Evolutionary conservation across 2,113 vertebrate species (phyloP).

Genomic region (Actenoides hombroni): DNA sequence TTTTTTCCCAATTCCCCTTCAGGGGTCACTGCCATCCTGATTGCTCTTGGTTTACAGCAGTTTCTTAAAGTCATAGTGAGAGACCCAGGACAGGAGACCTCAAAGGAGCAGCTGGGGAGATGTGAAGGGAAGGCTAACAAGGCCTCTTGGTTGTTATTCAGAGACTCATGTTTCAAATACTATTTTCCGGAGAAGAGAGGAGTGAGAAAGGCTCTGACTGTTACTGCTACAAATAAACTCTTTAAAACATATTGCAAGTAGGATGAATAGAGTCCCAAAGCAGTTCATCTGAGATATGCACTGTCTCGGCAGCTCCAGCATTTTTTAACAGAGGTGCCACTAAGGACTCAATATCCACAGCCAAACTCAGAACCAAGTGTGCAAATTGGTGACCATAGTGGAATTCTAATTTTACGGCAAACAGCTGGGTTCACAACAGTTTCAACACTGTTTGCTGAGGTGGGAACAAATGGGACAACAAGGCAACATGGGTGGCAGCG

Average conservation of each 20-base stretch:
- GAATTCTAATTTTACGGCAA: neutral
- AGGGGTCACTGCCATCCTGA: neutral
- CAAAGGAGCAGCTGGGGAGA: neutral
- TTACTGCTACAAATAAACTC: neutral
- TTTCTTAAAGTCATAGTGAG: neutral
- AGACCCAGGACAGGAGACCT: neutral
- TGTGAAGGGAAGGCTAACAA: neutral
- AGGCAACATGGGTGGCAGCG: neutral
- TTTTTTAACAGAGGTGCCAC: neutral
- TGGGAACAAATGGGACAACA: neutral
- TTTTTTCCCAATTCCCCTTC: neutral
- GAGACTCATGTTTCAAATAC: neutral
- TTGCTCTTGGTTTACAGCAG: neutral
- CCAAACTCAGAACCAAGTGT: neutral
- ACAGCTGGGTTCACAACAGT: neutral
- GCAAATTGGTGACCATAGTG: neutral
- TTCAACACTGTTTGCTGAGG: neutral
- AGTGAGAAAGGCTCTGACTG: neutral
- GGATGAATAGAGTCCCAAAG: neutral
- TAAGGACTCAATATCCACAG: neutral
- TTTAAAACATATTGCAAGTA: neutral
- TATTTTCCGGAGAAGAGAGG: neutral
- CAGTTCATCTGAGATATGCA: neutral
- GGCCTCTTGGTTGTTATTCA: neutral
- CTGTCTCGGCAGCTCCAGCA: neutral